A percentile compares a stretch with the other conserved stretches of the same genome.
Conservation (phyloP, 2,113 vertebrate genomes). For the Miniopterus natalensis region DNA sequence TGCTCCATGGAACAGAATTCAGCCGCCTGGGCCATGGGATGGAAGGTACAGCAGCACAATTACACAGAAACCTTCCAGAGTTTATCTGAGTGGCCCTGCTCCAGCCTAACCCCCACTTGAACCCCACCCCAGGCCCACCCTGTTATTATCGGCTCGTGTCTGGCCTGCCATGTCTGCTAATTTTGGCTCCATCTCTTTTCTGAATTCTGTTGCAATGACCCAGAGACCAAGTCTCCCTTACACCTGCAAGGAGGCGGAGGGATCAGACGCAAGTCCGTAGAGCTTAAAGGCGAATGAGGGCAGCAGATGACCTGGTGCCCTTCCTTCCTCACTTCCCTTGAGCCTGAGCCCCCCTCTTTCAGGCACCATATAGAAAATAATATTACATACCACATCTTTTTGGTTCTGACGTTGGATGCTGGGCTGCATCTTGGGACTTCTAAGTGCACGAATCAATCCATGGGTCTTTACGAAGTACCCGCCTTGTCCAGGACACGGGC, state of each 20-base stretch:
- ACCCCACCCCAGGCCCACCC: background rate
- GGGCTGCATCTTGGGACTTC: background rate
- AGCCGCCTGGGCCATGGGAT: background rate
- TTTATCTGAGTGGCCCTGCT: background rate
- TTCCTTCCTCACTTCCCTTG: background rate
- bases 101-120: background rate
- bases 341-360: background rate
- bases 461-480: background rate
- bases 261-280: background rate
- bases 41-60: background rate
- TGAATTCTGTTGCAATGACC: background rate
- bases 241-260: background rate
- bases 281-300: background rate
- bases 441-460: background rate
- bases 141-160: background rate
- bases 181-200: background rate
- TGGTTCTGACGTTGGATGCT: background rate
- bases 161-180: background rate
- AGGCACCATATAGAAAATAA: background rate
- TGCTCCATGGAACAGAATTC: background rate
- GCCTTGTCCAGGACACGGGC: background rate
- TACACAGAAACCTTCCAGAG: background rate
- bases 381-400: background rate
- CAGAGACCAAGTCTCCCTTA: background rate
- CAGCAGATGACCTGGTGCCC: background rate